Base-by-base conservation (phyloP, 2,797 vertebrate species). In the Lagocephalus sceleratus region DNA sequence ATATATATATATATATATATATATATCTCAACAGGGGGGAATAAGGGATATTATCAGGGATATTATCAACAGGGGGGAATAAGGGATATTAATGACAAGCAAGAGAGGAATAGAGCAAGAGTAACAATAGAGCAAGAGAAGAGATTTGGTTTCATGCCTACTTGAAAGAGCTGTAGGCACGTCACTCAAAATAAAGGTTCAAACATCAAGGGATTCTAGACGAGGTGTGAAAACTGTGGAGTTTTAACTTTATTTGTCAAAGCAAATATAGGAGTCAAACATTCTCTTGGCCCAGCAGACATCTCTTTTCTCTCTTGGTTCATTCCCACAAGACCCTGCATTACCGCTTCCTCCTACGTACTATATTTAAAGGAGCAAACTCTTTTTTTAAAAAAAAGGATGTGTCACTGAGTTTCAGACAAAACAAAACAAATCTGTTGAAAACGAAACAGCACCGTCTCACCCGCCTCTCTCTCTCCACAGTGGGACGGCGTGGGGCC, bases 401-500 rank as follows among this genome's bases (percentile, higher is more conserved):
- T 40, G n/a, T 35, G 32, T 35, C 32, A 35, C 12, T 35, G 32
- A 12, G 11, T 29, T 29, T 29, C 26, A 29, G 26, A 29, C 2
- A 29, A 29, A 29, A 29, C 2, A 10, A 6, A 29, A 29, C 2
- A 1, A 29, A 29, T 2, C 25, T 26, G 29, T 11, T 32, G 10
- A 32, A 2, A 14, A 35, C 5, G 2, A 6, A 35, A 35, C 5
- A 12, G 9, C 5, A 40, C n/a, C 8, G n/a, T 42, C 40, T 42
- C 40, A n/a, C 40, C 17, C 7, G 16, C 9, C 40, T 71, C 20
- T 71, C 11, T 9, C 63, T 20, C 64, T 54, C 75, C 72, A 54
- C 83, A 98, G 97, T 99, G 97, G 97, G 97, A 99, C 83, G 97
- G 97, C 4, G 94, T 96, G 48, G 95, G 97, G 73, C 96, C 95